Evolutionary conservation across 1,140 invertebrate species (phyloP).

Genomic region (Temnothorax nylanderi): DNA sequence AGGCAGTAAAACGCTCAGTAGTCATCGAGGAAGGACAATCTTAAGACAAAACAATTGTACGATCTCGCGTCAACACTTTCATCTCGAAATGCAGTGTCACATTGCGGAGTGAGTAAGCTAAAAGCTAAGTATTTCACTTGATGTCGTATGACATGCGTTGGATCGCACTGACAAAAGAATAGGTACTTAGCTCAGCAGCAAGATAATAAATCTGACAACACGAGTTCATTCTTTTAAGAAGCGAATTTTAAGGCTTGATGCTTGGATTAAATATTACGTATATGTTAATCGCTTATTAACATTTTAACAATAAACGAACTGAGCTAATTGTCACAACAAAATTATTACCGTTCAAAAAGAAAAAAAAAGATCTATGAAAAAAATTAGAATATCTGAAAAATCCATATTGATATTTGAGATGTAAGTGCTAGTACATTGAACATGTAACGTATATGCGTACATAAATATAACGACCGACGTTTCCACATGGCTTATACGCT

Average conservation of each 20-base stretch:
- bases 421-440: not conserved
- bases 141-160: not conserved
- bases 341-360: not conserved
- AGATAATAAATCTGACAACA: slow-evolving; percentile 11
- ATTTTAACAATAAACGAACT: not conserved
- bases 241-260: not conserved
- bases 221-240: not conserved
- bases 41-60: slow-evolving; percentile 48
- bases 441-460: not conserved
- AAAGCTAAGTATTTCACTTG: slow-evolving; percentile 46
- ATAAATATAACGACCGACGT: slow-evolving; percentile 11
- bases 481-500: slow-evolving; percentile 1
- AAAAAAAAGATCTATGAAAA: too few species aligned
- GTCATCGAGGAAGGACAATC: slow-evolving; percentile 44
- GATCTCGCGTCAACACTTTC: slow-evolving; percentile 31
- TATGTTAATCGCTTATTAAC: not conserved
- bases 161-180: slow-evolving; percentile 26
- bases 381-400: too few species aligned
- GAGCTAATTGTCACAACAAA: not conserved
- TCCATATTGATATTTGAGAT: too few species aligned
- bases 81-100: slow-evolving; percentile 23
- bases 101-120: slow-evolving; percentile 17
- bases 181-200: not conserved
- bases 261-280: not conserved
- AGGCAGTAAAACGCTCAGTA: not conserved